Percentiles rank a stretch among this genome's conserved stretches.
Evolutionary conservation across 2,113 vertebrate species (phyloP).

Genomic region (Plecturocebus donacophilus): DNA sequence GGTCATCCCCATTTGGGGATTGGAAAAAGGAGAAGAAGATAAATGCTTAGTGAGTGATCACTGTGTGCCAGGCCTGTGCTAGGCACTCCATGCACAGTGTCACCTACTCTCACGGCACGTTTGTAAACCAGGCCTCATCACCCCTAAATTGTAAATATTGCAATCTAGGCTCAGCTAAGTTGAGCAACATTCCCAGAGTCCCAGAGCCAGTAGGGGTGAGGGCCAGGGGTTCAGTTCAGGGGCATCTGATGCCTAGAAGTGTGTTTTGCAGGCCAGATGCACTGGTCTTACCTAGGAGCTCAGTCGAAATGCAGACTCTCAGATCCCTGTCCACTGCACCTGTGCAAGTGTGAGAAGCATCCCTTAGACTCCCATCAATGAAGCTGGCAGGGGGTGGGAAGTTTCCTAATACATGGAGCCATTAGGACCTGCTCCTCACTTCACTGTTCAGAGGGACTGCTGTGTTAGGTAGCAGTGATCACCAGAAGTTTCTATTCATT

Average conservation of each 20-base stretch:
- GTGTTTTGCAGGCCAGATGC: not conserved
- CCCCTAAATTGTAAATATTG: not conserved
- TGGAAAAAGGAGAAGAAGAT: not conserved
- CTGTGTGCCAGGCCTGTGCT: not conserved
- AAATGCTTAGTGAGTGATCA: not conserved
- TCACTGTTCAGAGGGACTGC: too few relatives aligned
- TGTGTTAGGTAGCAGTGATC: accelerated
- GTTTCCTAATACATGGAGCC: not conserved
- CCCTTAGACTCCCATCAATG: not conserved
- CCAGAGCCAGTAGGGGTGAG: not conserved
- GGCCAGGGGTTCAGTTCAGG: not conserved
- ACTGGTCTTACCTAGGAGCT: not conserved
- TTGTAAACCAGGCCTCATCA: not conserved
- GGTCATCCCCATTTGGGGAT: not conserved
- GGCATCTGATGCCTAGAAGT: not conserved
- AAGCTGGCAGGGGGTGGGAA: not conserved
- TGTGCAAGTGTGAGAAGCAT: not conserved
- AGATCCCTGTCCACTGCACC: accelerated
- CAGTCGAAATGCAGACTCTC: not conserved
- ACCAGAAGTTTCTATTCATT: not conserved
- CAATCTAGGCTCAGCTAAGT: not conserved
- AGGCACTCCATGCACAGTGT: accelerated
- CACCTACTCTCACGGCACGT: not conserved
- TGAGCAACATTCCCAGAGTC: not conserved
- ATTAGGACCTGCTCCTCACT: not conserved